A percentile compares a stretch with the other conserved stretches of the same genome.
Conservation (phyloP, 2,888 invertebrate species). For the Cataglyphis cursor region DNA sequence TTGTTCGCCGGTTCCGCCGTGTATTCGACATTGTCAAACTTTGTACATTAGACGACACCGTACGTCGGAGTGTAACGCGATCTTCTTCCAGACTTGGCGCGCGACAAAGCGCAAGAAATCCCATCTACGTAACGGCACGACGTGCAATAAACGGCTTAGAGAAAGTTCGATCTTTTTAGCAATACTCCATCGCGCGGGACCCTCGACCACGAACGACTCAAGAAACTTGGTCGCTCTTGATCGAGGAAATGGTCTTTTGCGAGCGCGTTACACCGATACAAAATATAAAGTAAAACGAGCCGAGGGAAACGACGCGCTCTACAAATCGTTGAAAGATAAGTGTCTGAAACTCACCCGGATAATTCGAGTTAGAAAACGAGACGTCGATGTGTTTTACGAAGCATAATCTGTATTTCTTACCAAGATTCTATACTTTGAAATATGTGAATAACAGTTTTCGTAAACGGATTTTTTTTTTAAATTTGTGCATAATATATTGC, state of each 20-base stretch:
- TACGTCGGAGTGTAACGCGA: slow-evolving; percentile 20
- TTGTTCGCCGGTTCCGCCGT: neutral
- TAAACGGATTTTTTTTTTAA: slow-evolving; percentile 12
- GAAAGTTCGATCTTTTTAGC: slow-evolving; percentile 58
- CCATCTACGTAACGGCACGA: slow-evolving; percentile 33
- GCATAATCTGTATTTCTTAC: slow-evolving; percentile 39
- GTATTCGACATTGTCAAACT: slow-evolving; percentile 56
- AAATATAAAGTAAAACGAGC: slow-evolving; percentile 17
- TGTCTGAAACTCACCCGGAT: slow-evolving; percentile 37
- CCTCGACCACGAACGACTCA: slow-evolving; percentile 11
- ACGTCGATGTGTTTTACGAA: slow-evolving; percentile 33
- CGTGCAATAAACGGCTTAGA: slow-evolving; percentile 53
- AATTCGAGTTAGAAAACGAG: slow-evolving; percentile 48
- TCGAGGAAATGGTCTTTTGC: slow-evolving; percentile 1
- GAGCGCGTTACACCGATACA: slow-evolving; percentile 29
- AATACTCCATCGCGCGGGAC: slow-evolving; percentile 6
- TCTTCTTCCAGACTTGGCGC: slow-evolving; percentile 9
- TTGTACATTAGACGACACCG: slow-evolving; percentile 44
- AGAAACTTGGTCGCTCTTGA: slow-evolving; percentile 34
- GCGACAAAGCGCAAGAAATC: slow-evolving; percentile 42
- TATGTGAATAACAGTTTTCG: slow-evolving; percentile 15
- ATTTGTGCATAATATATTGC: neutral
- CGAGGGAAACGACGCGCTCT: slow-evolving; percentile 21
- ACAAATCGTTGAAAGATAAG: slow-evolving; percentile 46
- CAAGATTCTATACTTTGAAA: slow-evolving; percentile 11